A percentile compares a stretch with the other conserved stretches of the same genome.
These are phyloP conservation scores for Spea hammondii DNA, from an alignment of 2,797 vertebrate species.

Conservation along the genomic window DNA sequence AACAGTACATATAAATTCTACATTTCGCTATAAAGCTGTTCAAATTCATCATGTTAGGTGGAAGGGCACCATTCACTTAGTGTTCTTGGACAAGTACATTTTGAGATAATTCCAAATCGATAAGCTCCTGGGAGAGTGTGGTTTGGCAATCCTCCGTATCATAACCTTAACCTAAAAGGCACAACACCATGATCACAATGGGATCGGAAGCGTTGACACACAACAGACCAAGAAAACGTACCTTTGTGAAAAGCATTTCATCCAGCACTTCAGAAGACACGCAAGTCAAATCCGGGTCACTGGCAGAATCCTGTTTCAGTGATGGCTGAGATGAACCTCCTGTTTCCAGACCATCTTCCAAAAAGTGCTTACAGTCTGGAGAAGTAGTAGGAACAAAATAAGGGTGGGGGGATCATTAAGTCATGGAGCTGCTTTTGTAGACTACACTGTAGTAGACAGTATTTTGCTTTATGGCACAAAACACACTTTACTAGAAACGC, in stretches of 20 bases:
- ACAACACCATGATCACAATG: neutral
- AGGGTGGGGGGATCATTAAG: neutral
- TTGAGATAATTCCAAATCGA: too few species aligned
- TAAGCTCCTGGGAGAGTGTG: too few species aligned
- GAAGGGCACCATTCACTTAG: too few species aligned
- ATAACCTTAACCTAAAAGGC: neutral
- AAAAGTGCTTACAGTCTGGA: constrained; percentile 73
- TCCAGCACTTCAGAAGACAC: constrained; percentile 72
- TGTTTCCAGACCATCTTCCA: constrained; percentile 65
- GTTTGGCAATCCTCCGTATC: too few species aligned
- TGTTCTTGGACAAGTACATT: too few species aligned
- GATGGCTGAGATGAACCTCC: constrained; percentile 63
- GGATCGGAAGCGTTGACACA: neutral
- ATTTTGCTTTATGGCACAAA: neutral
- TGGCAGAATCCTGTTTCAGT: constrained; percentile 73
- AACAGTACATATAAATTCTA: too few species aligned
- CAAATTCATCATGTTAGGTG: too few species aligned
- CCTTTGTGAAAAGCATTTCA: constrained; percentile 84
- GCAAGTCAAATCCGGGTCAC: constrained; percentile 79
- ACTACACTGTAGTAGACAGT: too few species aligned
- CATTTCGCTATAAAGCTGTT: too few species aligned
- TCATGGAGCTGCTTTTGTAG: neutral
- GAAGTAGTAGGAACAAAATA: constrained; percentile 60
- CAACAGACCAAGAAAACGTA: constrained; percentile 56
- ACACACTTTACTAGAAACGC: neutral